phyloP scores from a whole-genome alignment of 2,888 invertebrate species.

The Nomada lathburiana region DNA sequence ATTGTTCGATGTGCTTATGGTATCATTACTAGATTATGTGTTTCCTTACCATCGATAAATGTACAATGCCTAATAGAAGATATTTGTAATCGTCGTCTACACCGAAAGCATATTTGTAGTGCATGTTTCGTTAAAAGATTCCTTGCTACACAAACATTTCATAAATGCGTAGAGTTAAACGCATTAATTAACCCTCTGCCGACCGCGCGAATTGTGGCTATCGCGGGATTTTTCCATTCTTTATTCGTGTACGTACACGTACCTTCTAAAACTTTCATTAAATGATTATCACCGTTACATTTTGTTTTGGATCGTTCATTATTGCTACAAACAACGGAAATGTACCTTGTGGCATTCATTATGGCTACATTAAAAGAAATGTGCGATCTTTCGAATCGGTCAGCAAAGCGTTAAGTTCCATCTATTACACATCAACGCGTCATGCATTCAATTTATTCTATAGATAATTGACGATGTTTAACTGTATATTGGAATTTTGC shows the following conservation, averaged over 20 bases:
- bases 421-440: background rate
- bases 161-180: background rate
- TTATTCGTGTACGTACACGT: too few species aligned
- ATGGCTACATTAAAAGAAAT: too few species aligned
- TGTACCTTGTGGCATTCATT: too few species aligned
- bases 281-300: too few species aligned
- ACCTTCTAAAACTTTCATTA: too few species aligned
- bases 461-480: slow-evolving; percentile 16
- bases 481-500: slow-evolving; percentile 30
- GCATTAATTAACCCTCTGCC: too few species aligned
- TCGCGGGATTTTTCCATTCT: too few species aligned
- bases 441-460: slow-evolving; percentile 14
- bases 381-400: background rate
- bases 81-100: slow-evolving; percentile 5
- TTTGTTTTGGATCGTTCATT: too few species aligned
- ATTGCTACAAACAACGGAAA: too few species aligned
- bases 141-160: background rate
- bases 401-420: too few species aligned
- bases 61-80: slow-evolving; percentile 3
- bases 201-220: too few species aligned
- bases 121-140: slow-evolving; percentile 51
- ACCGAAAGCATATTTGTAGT: slow-evolving; percentile 27
- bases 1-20: slow-evolving; percentile 74
- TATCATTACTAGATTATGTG: slow-evolving; percentile 55
- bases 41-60: slow-evolving; percentile 38